Conservation (phyloP, 1,140 invertebrate species). For the Psilanteris sp. region DNA sequence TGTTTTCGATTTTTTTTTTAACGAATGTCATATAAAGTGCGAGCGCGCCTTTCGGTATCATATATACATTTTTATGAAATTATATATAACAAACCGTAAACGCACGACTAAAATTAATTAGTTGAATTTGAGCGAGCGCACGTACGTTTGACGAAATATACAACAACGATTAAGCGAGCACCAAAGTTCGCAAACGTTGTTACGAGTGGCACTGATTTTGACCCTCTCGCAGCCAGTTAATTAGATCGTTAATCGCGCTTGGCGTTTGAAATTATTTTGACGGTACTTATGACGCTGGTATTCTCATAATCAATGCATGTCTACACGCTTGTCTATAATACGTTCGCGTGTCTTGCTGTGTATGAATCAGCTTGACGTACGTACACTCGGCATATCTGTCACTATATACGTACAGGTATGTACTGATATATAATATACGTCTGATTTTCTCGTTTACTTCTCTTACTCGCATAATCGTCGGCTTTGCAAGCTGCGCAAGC, state of each 20-base stretch:
- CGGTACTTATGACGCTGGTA: constrained; percentile 27
- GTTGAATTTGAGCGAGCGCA: no score
- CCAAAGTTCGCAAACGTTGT: no score
- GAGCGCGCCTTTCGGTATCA: no score
- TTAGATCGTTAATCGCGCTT: constrained; percentile 46
- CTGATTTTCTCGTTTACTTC: constrained; percentile 29
- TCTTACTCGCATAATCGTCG: constrained; percentile 38
- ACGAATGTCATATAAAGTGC: no score
- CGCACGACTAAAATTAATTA: no score
- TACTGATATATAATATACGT: constrained; percentile 37
- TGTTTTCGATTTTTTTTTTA: no score
- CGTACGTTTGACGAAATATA: no score
- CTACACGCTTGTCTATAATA: constrained; percentile 42
- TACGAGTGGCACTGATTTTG: no score
- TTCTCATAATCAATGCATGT: constrained; percentile 44
- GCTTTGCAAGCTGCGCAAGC: constrained; percentile 18
- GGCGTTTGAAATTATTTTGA: constrained; percentile 50
- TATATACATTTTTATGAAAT: no score
- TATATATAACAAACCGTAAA: no score
- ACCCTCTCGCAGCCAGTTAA: constrained; percentile 4
- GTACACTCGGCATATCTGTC: constrained; percentile 33
- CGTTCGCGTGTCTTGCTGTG: constrained; percentile 46
- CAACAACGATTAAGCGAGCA: no score
- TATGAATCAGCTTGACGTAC: constrained; percentile 55
- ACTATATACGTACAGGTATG: constrained; percentile 23